Percentiles rank a stretch among this genome's conserved stretches.
Evolutionary conservation across 2,888 invertebrate genomes (phyloP).

Genomic region (Campoletis raptor): DNA sequence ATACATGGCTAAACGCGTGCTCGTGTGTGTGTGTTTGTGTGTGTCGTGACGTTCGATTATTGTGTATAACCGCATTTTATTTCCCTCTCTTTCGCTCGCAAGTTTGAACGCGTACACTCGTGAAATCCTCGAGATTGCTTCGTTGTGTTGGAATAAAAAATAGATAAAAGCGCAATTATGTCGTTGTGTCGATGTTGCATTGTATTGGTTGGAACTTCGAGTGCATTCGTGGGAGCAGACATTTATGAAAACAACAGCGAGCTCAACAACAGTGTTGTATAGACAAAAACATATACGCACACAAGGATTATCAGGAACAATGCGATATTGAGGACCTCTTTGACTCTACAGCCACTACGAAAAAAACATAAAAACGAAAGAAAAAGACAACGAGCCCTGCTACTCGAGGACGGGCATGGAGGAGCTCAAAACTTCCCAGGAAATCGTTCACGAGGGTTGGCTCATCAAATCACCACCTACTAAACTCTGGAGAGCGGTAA

Average conservation of each 20-base stretch:
- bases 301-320: slow-evolving; percentile 41
- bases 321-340: slow-evolving; percentile 61
- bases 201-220: slow-evolving; percentile 49
- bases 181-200: slow-evolving; percentile 50
- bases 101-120: not conserved
- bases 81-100: slow-evolving; percentile 1
- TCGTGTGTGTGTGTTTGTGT: not conserved
- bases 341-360: slow-evolving; percentile 46
- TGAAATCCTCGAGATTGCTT: slow-evolving; percentile 33
- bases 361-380: slow-evolving; percentile 26
- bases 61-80: slow-evolving; percentile 24
- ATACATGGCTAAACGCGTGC: not conserved
- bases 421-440: slow-evolving; percentile 86
- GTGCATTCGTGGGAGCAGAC: slow-evolving; percentile 48
- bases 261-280: not conserved
- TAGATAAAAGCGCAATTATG: slow-evolving; percentile 75
- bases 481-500: slow-evolving; percentile 97
- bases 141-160: slow-evolving; percentile 74
- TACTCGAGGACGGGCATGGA: slow-evolving; percentile 76
- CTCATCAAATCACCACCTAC: slow-evolving; percentile 97
- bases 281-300: slow-evolving; percentile 11
- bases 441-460: slow-evolving; percentile 96
- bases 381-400: slow-evolving; percentile 32
- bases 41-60: slow-evolving; percentile 30
- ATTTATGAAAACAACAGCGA: slow-evolving; percentile 21